These are phyloP conservation scores for Aspiorhynchus laticeps DNA, from an alignment of 2,113 vertebrate species.

Conservation along the genomic window DNA sequence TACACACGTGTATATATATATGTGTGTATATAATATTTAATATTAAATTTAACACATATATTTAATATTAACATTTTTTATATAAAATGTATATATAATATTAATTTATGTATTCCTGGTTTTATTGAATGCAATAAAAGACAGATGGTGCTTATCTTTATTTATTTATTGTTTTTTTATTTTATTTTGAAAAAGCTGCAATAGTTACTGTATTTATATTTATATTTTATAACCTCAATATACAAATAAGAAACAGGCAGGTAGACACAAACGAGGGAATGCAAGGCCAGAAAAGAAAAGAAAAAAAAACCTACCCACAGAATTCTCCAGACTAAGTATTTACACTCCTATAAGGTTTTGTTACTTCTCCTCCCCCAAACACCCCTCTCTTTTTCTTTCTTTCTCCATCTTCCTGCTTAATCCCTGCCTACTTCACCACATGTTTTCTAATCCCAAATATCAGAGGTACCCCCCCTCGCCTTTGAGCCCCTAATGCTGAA, in stretches of 20 bases:
- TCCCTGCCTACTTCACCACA: slow-evolving; percentile 72
- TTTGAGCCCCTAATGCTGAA: slow-evolving; percentile 65
- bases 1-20: too few relatives aligned
- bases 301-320: not conserved
- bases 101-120: too few relatives aligned
- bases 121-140: too few relatives aligned
- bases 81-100: too few relatives aligned
- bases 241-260: not conserved
- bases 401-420: slow-evolving; percentile 68
- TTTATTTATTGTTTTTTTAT: not conserved
- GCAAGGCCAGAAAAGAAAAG: not conserved
- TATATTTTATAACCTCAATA: not conserved
- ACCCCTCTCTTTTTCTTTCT: slow-evolving; percentile 61
- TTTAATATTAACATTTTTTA: too few relatives aligned
- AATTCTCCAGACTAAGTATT: slow-evolving; percentile 68
- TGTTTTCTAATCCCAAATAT: slow-evolving; percentile 78
- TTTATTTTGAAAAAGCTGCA: too few relatives aligned
- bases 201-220: not conserved
- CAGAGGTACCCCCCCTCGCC: slow-evolving; percentile 64
- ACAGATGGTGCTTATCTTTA: too few relatives aligned
- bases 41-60: too few relatives aligned
- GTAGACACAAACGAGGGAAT: not conserved
- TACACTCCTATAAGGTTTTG: slow-evolving; percentile 58
- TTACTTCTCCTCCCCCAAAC: slow-evolving; percentile 63
- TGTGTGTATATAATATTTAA: too few relatives aligned